Conservation (phyloP, 2,888 invertebrate species). For the Apoderus coryli region DNA sequence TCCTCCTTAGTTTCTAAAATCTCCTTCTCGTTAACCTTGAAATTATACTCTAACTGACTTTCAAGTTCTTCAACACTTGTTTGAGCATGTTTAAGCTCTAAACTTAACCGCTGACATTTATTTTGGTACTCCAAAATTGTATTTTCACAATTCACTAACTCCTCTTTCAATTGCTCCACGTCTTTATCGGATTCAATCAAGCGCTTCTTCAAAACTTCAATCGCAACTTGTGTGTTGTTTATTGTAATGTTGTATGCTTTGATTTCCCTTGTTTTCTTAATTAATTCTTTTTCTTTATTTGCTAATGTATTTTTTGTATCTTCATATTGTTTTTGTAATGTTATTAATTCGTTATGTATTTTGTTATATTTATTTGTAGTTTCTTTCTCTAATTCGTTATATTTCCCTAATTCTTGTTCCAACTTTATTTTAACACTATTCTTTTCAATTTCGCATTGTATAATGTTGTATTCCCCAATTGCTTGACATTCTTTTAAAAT, state of each 20-base stretch:
- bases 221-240: slow-evolving; percentile 41
- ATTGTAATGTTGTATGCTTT: slow-evolving; percentile 43
- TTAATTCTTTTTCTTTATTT: slow-evolving; percentile 32
- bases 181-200: slow-evolving; percentile 44
- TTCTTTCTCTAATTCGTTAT: no score
- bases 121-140: slow-evolving; percentile 26
- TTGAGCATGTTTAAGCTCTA: slow-evolving; percentile 23
- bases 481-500: slow-evolving; percentile 40
- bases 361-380: slow-evolving; percentile 3
- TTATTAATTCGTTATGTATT: no score
- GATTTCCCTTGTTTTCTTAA: slow-evolving; percentile 37
- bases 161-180: slow-evolving; percentile 38
- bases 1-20: slow-evolving; percentile 21
- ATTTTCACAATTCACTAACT: slow-evolving; percentile 26
- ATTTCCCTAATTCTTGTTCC: slow-evolving; percentile 17
- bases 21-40: slow-evolving; percentile 23
- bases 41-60: slow-evolving; percentile 24
- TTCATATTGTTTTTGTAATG: slow-evolving; percentile 15
- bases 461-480: slow-evolving; percentile 38
- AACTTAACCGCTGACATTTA: slow-evolving; percentile 22
- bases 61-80: slow-evolving; percentile 26
- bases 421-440: slow-evolving; percentile 32
- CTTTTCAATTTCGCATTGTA: slow-evolving; percentile 38
- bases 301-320: slow-evolving; percentile 17
- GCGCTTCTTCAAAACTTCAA: slow-evolving; percentile 42